Conservation (phyloP, 1,140 invertebrate species). For the Propsilocerus akamusi region DNA sequence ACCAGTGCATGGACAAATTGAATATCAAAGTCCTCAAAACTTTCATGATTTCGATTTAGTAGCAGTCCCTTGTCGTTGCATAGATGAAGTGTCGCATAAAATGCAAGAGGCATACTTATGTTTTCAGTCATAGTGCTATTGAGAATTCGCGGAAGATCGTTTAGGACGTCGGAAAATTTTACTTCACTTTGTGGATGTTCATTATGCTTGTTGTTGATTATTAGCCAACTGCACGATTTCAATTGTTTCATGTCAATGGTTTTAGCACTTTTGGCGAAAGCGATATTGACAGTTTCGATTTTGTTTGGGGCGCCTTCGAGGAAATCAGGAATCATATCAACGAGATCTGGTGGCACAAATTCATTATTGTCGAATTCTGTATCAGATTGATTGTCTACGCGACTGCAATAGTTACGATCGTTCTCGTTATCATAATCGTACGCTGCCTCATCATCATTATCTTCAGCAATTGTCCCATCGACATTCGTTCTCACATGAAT, state of each 20-base stretch:
- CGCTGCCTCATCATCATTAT: background rate
- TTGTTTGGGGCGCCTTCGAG: conserved; percentile 20
- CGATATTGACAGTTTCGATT: conserved; percentile 37
- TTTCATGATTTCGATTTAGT: background rate
- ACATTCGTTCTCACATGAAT: conserved; percentile 5
- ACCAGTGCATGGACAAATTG: background rate
- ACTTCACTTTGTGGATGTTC: background rate
- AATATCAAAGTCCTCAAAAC: background rate
- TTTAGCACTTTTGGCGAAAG: conserved; percentile 50
- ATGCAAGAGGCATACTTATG: background rate
- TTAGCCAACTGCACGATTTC: conserved; percentile 37
- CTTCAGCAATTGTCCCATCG: background rate
- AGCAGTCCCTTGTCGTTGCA: background rate
- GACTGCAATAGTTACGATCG: conserved; percentile 14
- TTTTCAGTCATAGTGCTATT: background rate
- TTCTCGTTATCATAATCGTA: conserved; percentile 17
- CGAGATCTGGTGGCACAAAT: background rate
- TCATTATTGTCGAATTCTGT: background rate
- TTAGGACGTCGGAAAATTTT: background rate
- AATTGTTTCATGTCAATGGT: conserved; percentile 55
- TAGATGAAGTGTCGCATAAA: background rate
- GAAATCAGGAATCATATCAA: conserved; percentile 17
- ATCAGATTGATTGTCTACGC: conserved; percentile 5
- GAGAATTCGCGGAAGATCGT: background rate
- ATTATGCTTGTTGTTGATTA: conserved; percentile 17